Base-by-base conservation (phyloP, 2,888 invertebrate species). In the Protophormia terraenovae region DNA sequence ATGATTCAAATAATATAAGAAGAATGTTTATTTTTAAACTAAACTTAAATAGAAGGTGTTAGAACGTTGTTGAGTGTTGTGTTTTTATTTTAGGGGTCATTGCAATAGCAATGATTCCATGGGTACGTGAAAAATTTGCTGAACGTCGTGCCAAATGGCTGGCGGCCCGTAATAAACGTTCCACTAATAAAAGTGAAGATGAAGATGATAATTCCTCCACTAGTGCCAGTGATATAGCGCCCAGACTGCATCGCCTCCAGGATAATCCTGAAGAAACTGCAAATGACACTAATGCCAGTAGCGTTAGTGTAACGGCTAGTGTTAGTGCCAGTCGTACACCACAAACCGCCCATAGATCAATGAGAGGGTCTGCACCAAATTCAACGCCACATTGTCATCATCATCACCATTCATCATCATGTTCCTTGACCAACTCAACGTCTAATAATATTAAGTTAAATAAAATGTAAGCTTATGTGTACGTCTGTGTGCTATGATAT, bases 81-180 rank as follows among this genome's bases (percentile, higher is more conserved):
- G 47, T 14, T 47, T 55, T 45, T 67, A 22, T 38, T 60, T 71
- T 8, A 5, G 55, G 45, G 45, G 50, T 55, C 47, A 58, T 73
- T 55, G 75, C 38, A 64, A 58, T 16, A 71, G 83, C 69, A 75
- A 93, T 93, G 93, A 92, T 93, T 88, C 91, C 92, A 86, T 93
- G 93, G 93, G 90, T 93, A 88, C 90, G 92, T 87, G 93, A 93
- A 84, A 93, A 93, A 88, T 90, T 93, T 84, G 92, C 91, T 69
- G 92, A 92, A 88, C 91, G 92, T 86, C 92, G 93, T 83, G 91
- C 91, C 69, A 90, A 90, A 88, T 92, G 92, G 92, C 87, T 90
- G 83, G 91, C 92, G 83, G 87, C 89, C 22, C 89, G 92, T 47
- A 91, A 88, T 80, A 91, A 91, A 66, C 88, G 89, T 82, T 71